Conservation (phyloP, 1,140 invertebrate species). For the Gonatopus flavifemur region DNA sequence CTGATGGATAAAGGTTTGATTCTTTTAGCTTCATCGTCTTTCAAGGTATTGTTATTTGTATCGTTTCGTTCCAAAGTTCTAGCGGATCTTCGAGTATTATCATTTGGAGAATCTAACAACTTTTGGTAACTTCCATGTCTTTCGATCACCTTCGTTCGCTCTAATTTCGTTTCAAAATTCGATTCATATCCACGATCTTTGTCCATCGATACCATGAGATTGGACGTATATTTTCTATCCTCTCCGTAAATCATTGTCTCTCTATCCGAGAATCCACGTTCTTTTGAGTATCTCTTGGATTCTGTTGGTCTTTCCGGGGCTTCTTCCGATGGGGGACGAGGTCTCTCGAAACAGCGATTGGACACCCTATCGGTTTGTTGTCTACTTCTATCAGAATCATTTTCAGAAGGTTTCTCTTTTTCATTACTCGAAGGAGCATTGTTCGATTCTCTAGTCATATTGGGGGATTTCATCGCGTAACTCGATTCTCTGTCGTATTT, state of each 20-base stretch:
- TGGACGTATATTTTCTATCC: too few species aligned
- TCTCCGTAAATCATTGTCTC: slow-evolving; percentile 52
- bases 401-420: slow-evolving; percentile 43
- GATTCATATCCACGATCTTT: slow-evolving; percentile 55
- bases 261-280: slow-evolving; percentile 49
- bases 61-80: slow-evolving; percentile 57
- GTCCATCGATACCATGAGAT: slow-evolving; percentile 34
- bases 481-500: slow-evolving; percentile 23
- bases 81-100: slow-evolving; percentile 12
- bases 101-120: slow-evolving; percentile 7
- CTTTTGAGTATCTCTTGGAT: slow-evolving; percentile 20
- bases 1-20: slow-evolving; percentile 33
- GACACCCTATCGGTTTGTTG: slow-evolving; percentile 32
- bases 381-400: slow-evolving; percentile 39
- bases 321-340: slow-evolving; percentile 50
- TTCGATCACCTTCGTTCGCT: slow-evolving; percentile 49
- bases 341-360: slow-evolving; percentile 46
- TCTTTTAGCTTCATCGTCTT: slow-evolving; percentile 35
- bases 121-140: slow-evolving; percentile 40
- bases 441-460: slow-evolving; percentile 16
- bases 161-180: slow-evolving; percentile 56
- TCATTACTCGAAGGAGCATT: slow-evolving; percentile 31
- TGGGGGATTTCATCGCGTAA: not conserved
- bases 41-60: slow-evolving; percentile 62
- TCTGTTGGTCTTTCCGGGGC: slow-evolving; percentile 50